A percentile compares a stretch with the other conserved stretches of the same genome.
Evolutionary conservation across 2,113 vertebrate species (phyloP).

Genomic region (Apodemus sylvaticus): DNA sequence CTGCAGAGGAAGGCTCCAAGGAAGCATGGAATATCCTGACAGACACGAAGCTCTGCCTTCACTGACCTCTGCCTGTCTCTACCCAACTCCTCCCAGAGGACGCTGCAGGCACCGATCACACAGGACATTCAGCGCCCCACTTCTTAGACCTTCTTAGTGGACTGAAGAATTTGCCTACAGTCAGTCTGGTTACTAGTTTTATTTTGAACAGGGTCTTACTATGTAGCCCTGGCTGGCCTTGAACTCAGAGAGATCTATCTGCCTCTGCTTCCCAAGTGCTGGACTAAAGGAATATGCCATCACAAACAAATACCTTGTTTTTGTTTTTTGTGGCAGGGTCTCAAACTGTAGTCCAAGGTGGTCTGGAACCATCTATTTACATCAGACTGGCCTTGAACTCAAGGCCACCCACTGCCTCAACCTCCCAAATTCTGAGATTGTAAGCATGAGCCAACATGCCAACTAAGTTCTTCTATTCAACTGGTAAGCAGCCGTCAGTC

Average conservation of each 20-base stretch:
- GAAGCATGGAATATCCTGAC: not conserved
- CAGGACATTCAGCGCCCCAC: not conserved
- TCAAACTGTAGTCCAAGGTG: not conserved
- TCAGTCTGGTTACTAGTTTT: slow-evolving; percentile 26
- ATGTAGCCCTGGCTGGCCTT: not conserved
- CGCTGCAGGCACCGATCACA: not conserved
- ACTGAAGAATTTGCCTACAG: slow-evolving; percentile 39
- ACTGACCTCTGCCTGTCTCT: not conserved
- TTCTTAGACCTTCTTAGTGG: not conserved
- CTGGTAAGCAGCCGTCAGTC: slow-evolving; percentile 18
- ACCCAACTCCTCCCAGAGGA: not conserved
- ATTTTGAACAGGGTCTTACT: not conserved
- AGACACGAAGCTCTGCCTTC: not conserved
- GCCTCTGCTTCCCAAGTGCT: not conserved
- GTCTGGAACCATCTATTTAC: not conserved
- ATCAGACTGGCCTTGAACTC: not conserved
- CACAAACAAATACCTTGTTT: not conserved
- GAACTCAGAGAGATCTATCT: not conserved
- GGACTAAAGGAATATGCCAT: not conserved
- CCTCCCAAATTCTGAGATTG: not conserved
- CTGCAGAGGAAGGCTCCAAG: not conserved
- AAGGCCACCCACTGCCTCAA: not conserved
- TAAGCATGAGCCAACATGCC: not conserved
- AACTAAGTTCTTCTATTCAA: not conserved
- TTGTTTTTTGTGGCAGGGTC: not conserved